A percentile compares a stretch with the other conserved stretches of the same genome.
These are phyloP conservation scores for Palloptera scutellata DNA, from an alignment of 2,888 invertebrate genomes.

Conservation along the genomic window DNA sequence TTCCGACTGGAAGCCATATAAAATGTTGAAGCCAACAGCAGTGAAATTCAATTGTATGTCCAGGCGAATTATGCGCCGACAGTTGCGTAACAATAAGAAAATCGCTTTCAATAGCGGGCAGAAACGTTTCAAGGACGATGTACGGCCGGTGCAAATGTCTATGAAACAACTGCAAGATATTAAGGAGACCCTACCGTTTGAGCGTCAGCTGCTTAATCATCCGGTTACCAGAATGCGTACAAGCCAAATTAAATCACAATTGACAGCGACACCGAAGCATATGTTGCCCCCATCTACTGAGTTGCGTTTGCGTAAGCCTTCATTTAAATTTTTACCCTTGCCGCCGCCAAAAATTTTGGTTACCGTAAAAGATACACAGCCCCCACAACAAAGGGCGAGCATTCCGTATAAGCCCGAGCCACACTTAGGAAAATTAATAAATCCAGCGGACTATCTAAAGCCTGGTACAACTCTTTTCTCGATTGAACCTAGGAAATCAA, in stretches of 20 bases:
- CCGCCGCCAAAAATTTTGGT: slow-evolving; percentile 53
- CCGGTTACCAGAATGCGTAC: slow-evolving; percentile 38
- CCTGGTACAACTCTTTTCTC: too few relatives aligned
- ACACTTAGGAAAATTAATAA: too few relatives aligned
- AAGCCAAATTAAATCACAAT: slow-evolving; percentile 39
- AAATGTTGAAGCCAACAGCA: slow-evolving; percentile 19
- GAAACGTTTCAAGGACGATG: slow-evolving; percentile 53
- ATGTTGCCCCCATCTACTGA: slow-evolving; percentile 44
- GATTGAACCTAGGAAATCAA: too few relatives aligned
- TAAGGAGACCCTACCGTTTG: slow-evolving; percentile 43
- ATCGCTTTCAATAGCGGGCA: slow-evolving; percentile 56
- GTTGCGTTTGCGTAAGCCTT: slow-evolving; percentile 50
- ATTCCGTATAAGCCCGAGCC: neutral
- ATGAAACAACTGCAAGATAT: slow-evolving; percentile 42
- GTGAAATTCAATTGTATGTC: slow-evolving; percentile 50
- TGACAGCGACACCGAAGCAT: slow-evolving; percentile 48
- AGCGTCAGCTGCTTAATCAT: slow-evolving; percentile 48
- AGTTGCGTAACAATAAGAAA: slow-evolving; percentile 55
- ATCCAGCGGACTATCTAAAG: too few relatives aligned
- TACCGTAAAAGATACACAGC: slow-evolving; percentile 46
- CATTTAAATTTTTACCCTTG: slow-evolving; percentile 56
- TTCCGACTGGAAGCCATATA: slow-evolving; percentile 39
- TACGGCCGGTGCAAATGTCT: slow-evolving; percentile 42
- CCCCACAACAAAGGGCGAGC: neutral
- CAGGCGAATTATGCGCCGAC: slow-evolving; percentile 48